Conservation (phyloP, 1,140 invertebrate species). For the Drosophila tsacasi region DNA sequence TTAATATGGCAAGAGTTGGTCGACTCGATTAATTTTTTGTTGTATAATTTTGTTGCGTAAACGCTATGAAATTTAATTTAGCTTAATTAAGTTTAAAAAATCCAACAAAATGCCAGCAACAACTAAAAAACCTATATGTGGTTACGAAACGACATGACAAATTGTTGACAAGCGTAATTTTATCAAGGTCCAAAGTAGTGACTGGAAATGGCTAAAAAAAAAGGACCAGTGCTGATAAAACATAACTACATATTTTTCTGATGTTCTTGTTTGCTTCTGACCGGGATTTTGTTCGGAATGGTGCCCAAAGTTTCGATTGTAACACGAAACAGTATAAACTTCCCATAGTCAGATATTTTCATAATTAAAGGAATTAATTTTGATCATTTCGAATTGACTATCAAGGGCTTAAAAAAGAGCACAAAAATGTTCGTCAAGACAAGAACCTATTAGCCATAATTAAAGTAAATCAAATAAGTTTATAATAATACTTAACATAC, state of each 20-base stretch:
- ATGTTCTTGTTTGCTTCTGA: not conserved
- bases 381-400: too few relatives aligned
- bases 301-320: too few relatives aligned
- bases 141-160: constrained; percentile 20
- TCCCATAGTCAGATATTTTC: too few relatives aligned
- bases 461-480: not conserved
- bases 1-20: constrained; percentile 67
- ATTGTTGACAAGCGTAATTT: constrained; percentile 22
- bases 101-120: not conserved
- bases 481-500: not conserved
- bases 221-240: not conserved
- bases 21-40: constrained; percentile 29
- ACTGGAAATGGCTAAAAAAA: not conserved
- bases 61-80: constrained; percentile 77
- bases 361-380: too few relatives aligned
- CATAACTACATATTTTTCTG: not conserved
- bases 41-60: constrained; percentile 63
- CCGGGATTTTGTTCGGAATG: not conserved
- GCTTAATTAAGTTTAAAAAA: constrained; percentile 68
- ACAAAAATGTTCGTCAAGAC: too few relatives aligned
- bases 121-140: constrained; percentile 16
- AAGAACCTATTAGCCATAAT: not conserved
- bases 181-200: not conserved
- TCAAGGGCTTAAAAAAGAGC: too few relatives aligned
- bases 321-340: too few relatives aligned